Evolutionary conservation across 2,888 invertebrate genomes (phyloP).

Genomic region (Pseudococcus longispinus): DNA sequence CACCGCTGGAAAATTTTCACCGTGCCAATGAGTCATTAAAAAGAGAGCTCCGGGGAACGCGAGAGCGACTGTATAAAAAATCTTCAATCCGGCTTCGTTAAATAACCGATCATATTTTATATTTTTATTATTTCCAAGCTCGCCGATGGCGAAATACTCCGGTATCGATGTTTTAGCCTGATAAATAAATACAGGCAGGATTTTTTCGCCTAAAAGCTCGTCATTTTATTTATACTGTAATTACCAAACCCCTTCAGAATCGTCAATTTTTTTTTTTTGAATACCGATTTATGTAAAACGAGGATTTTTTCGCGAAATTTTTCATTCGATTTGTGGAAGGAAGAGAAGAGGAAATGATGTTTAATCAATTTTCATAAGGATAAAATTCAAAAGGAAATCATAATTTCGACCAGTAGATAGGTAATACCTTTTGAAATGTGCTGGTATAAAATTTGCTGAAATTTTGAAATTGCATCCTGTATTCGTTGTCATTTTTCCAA

Average conservation of each 20-base stretch:
- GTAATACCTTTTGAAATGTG: too few relatives aligned
- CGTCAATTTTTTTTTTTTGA: background rate
- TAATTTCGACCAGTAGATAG: too few relatives aligned
- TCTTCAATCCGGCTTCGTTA: background rate
- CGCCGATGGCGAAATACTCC: background rate
- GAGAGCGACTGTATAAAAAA: background rate
- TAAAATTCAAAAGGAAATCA: too few relatives aligned
- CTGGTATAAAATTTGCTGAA: too few relatives aligned
- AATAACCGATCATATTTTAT: constrained; percentile 24
- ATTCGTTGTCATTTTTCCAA: too few relatives aligned
- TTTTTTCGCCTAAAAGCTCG: background rate
- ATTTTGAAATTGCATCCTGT: too few relatives aligned
- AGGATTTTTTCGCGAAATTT: background rate
- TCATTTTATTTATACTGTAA: background rate
- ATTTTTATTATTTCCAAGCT: background rate
- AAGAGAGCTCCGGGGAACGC: background rate
- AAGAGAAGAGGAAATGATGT: too few relatives aligned
- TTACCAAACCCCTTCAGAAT: background rate
- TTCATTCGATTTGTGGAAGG: too few relatives aligned
- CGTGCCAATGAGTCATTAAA: background rate
- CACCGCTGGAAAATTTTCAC: background rate
- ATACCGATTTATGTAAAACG: background rate
- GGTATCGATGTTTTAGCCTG: background rate
- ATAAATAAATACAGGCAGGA: background rate
- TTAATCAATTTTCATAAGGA: too few relatives aligned